Evolutionary conservation across 2,888 invertebrate genomes (phyloP).

Genomic region (Amaurobius ferox): DNA sequence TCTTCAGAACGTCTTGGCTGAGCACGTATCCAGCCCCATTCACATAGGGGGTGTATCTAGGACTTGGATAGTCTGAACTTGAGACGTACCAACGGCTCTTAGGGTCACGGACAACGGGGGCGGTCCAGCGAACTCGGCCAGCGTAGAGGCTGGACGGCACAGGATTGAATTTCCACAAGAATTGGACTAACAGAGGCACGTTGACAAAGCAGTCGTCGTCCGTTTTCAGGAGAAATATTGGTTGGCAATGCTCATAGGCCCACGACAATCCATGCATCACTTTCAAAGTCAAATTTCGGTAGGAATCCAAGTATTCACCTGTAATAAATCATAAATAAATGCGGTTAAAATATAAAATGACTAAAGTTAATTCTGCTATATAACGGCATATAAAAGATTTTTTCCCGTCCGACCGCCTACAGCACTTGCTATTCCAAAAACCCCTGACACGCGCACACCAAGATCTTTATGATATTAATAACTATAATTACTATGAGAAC

Average conservation of each 20-base stretch:
- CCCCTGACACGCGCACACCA: no score
- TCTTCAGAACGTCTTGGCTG: constrained; percentile 75
- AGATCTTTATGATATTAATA: no score
- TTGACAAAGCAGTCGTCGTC: constrained; percentile 74
- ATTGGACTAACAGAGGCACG: constrained; percentile 45
- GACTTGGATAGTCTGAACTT: constrained; percentile 74
- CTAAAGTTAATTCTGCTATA: no score
- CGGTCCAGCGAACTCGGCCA: constrained; percentile 75
- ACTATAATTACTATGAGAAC: no score
- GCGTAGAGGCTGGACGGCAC: constrained; percentile 75
- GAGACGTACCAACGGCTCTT: constrained; percentile 76
- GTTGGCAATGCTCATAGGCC: constrained; percentile 40
- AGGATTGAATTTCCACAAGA: constrained; percentile 48
- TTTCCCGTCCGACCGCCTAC: no score
- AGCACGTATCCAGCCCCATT: constrained; percentile 77
- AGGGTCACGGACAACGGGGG: constrained; percentile 76
- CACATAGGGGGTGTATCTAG: constrained; percentile 76
- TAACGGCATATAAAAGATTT: no score
- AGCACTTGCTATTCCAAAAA: no score
- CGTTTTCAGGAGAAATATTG: constrained; percentile 65
- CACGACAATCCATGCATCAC: constrained; percentile 67
- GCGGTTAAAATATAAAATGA: no score
- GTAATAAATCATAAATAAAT: constrained; percentile 6
- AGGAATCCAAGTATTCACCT: constrained; percentile 59
- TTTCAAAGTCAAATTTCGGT: constrained; percentile 62